Evolutionary conservation across 1,140 invertebrate genomes (phyloP).

Genomic region (Drosophila micromelanica): DNA sequence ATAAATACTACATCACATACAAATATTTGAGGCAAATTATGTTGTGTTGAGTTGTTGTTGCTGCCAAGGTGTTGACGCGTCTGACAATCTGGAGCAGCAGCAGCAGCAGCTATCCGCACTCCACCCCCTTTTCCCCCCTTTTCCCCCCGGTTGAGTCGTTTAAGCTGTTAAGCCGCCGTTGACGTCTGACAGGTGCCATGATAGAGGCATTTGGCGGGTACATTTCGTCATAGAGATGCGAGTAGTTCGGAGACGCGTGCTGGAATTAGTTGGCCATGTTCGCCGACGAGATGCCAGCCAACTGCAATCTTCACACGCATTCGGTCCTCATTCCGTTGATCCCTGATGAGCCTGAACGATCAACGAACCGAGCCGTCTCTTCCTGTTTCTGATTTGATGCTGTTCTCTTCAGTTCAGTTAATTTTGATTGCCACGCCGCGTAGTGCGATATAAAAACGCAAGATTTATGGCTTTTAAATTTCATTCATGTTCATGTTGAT

Average conservation of each 20-base stretch:
- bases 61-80: constrained; percentile 56
- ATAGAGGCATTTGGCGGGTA: constrained; percentile 38
- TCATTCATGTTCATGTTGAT: constrained; percentile 59
- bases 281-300: constrained; percentile 10
- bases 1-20: constrained; percentile 60
- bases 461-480: constrained; percentile 77
- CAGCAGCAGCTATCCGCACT: not conserved
- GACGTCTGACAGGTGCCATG: constrained; percentile 70
- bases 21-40: constrained; percentile 70
- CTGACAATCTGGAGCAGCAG: constrained; percentile 63
- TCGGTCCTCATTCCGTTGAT: constrained; percentile 13
- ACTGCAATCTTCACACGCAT: constrained; percentile 9
- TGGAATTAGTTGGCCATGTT: constrained; percentile 56
- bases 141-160: constrained; percentile 27
- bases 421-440: constrained; percentile 64
- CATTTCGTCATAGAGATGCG: constrained; percentile 49
- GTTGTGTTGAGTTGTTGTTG: constrained; percentile 48
- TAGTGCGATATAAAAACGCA: constrained; percentile 54
- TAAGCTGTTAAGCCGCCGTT: constrained; percentile 66
- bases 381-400: constrained; percentile 34
- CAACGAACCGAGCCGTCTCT: constrained; percentile 18
- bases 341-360: constrained; percentile 21
- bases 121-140: not conserved
- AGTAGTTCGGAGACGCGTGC: constrained; percentile 59
- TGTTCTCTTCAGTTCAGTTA: constrained; percentile 31